phyloP scores from a whole-genome alignment of 1,140 invertebrate species.

The Calephelis nemesis region DNA sequence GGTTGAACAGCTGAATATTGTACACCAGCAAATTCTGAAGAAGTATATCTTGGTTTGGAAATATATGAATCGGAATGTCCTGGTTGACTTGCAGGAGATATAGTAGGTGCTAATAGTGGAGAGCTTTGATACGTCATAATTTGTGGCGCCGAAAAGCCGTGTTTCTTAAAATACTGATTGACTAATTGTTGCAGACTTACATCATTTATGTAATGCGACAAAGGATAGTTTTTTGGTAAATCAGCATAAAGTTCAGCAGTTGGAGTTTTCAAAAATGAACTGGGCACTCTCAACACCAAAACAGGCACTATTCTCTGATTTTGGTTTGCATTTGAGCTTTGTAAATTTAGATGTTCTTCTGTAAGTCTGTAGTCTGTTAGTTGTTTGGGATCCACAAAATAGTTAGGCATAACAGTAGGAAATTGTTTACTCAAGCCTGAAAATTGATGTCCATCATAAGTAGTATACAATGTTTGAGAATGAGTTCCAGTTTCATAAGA shows the following conservation, averaged over 20 bases:
- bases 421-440: conserved; percentile 71
- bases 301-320: conserved; percentile 77
- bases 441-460: conserved; percentile 72
- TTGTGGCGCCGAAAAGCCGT: conserved; percentile 63
- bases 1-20: conserved; percentile 71
- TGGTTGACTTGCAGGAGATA: conserved; percentile 34
- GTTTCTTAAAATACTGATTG: conserved; percentile 69
- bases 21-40: conserved; percentile 62
- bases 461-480: conserved; percentile 65
- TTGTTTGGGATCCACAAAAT: conserved; percentile 68
- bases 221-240: conserved; percentile 77
- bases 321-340: conserved; percentile 55
- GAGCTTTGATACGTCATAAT: conserved; percentile 57
- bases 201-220: conserved; percentile 76
- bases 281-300: conserved; percentile 79
- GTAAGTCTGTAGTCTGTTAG: conserved; percentile 49
- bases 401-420: conserved; percentile 72
- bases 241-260: conserved; percentile 77
- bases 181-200: conserved; percentile 76
- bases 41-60: conserved; percentile 60
- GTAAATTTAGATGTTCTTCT: conserved; percentile 56
- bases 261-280: conserved; percentile 77
- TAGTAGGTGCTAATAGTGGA: conserved; percentile 26
- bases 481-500: conserved; percentile 40
- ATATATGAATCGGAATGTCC: conserved; percentile 56